A percentile compares a stretch with the other conserved stretches of the same genome.
phyloP scores from a whole-genome alignment of 2,113 vertebrate genomes.

The Misgurnus mizolepis region DNA sequence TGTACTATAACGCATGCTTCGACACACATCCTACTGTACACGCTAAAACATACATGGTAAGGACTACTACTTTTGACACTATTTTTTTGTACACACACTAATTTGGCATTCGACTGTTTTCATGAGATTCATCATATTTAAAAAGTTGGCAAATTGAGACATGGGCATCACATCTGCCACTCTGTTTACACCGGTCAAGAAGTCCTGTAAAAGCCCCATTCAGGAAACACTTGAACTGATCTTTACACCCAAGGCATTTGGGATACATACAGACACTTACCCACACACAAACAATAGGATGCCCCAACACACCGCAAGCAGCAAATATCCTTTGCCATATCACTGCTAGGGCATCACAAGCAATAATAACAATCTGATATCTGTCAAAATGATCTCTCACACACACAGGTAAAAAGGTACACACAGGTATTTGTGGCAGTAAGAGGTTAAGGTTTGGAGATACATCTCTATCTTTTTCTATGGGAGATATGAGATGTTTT shows the following conservation, averaged over 20 bases:
- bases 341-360: slow-evolving; percentile 40
- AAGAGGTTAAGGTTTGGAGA: slow-evolving; percentile 30
- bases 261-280: slow-evolving; percentile 27
- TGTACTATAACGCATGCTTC: no score
- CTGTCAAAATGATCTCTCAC: slow-evolving; percentile 40
- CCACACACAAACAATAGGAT: slow-evolving; percentile 9
- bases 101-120: not conserved
- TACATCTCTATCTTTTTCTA: not conserved
- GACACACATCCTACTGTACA: no score
- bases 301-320: not conserved
- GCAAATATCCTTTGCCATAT: slow-evolving; percentile 35
- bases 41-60: no score
- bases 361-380: slow-evolving; percentile 48
- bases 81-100: no score
- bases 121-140: not conserved
- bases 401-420: slow-evolving; percentile 40
- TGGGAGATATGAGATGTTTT: slow-evolving; percentile 29
- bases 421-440: not conserved
- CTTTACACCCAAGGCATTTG: not conserved
- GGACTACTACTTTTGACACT: no score
- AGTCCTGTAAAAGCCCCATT: not conserved
- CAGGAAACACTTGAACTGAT: slow-evolving; percentile 12
- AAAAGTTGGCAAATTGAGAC: not conserved
- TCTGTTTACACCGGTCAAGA: not conserved
- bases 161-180: slow-evolving; percentile 1